phyloP scores from a whole-genome alignment of 2,797 vertebrate species.

The Clamator glandarius region DNA sequence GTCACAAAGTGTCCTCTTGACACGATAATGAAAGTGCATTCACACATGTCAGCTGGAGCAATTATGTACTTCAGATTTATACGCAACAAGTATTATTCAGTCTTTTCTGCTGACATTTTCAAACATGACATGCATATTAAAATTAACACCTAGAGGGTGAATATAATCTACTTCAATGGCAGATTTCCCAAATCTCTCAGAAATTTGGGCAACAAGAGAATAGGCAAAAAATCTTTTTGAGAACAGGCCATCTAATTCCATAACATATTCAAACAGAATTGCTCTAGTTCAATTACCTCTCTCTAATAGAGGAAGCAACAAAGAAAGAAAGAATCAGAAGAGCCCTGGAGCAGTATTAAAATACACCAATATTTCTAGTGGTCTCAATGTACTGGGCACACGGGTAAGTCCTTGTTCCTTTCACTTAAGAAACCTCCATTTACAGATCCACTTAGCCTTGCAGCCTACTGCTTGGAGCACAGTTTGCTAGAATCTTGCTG shows the following conservation, averaged over 20 bases:
- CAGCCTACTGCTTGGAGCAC: background rate
- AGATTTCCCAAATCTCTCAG: background rate
- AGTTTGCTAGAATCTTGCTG: background rate
- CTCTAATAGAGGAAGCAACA: background rate
- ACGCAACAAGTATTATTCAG: slow-evolving; percentile 70
- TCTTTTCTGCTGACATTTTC: slow-evolving; percentile 79
- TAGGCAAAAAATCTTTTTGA: background rate
- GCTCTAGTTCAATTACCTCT: background rate
- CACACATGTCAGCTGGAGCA: slow-evolving; percentile 81
- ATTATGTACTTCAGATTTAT: slow-evolving; percentile 80
- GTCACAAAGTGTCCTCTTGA: slow-evolving; percentile 82
- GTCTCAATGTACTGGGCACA: background rate
- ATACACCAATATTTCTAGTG: too few relatives aligned
- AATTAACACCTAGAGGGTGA: slow-evolving; percentile 64
- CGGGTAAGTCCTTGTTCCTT: background rate
- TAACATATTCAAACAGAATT: background rate
- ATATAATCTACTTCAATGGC: background rate
- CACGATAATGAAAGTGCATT: slow-evolving; percentile 82
- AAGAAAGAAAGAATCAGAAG: background rate
- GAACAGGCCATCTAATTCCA: background rate
- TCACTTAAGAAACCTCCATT: background rate
- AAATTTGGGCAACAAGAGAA: background rate
- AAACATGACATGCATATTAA: slow-evolving; percentile 77
- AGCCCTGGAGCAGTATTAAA: background rate
- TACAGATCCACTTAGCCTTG: background rate